Evolutionary conservation across 2,888 invertebrate species (phyloP).

Genomic region (Zeuzera pyrina): DNA sequence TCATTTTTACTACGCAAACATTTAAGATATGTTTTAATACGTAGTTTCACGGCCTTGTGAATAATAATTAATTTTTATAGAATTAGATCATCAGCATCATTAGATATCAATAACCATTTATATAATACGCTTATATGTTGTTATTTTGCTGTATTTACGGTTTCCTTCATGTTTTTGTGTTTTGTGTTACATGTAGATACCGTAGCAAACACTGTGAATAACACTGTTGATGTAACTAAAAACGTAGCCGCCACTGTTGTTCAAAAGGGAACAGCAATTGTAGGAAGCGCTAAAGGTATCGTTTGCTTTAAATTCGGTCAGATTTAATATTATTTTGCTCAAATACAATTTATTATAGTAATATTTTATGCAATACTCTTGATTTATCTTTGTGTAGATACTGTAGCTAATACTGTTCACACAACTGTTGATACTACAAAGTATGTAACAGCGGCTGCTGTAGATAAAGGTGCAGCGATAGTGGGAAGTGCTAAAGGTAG

Average conservation of each 20-base stretch:
- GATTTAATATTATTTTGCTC: not conserved
- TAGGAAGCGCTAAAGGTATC: slow-evolving; percentile 31
- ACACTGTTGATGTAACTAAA: slow-evolving; percentile 1
- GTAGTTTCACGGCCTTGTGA: no score
- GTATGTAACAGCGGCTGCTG: slow-evolving; percentile 21
- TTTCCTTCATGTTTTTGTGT: not conserved
- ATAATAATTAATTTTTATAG: no score
- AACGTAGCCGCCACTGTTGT: slow-evolving; percentile 9
- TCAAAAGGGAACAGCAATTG: slow-evolving; percentile 28
- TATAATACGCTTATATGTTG: no score
- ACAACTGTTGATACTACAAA: slow-evolving; percentile 30
- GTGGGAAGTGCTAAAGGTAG: slow-evolving; percentile 32
- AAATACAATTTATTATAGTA: no score
- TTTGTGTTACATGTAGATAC: no score
- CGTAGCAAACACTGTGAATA: slow-evolving; percentile 14
- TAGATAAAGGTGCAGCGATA: slow-evolving; percentile 22
- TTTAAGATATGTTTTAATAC: no score
- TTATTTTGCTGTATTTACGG: not conserved
- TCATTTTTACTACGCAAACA: no score
- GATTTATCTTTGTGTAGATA: slow-evolving; percentile 5
- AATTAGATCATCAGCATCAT: no score
- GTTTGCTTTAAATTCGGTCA: not conserved
- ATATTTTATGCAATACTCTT: slow-evolving; percentile 2
- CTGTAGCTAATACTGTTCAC: slow-evolving; percentile 20
- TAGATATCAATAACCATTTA: no score